Conservation (phyloP, 2,797 vertebrate species). For the Ibycter americanus region DNA sequence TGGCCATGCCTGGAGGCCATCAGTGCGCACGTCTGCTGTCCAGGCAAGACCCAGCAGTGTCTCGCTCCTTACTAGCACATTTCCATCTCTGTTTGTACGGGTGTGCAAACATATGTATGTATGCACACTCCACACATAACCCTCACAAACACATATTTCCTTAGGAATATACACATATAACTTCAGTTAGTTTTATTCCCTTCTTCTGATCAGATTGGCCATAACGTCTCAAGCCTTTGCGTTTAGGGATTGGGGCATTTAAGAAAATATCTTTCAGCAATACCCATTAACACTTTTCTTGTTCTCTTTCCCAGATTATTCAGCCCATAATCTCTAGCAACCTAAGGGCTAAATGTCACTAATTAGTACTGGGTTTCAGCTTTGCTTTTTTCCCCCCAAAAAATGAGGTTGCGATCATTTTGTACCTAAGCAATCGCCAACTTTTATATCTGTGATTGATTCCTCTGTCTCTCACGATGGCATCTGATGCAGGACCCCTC, state of each 20-base stretch:
- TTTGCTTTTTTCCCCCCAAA: background rate
- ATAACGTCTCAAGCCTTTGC: background rate
- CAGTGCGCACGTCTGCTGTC: accelerated
- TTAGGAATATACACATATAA: background rate
- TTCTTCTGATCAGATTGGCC: background rate
- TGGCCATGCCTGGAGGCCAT: background rate
- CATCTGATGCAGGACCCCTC: background rate
- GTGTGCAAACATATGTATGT: accelerated
- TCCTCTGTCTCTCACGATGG: background rate
- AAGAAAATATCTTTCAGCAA: background rate
- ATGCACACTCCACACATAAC: background rate
- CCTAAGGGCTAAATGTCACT: background rate
- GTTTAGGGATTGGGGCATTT: background rate
- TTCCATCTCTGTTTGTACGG: background rate
- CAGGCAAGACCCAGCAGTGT: background rate
- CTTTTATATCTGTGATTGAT: background rate
- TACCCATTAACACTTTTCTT: background rate
- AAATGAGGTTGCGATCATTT: background rate
- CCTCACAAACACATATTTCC: background rate
- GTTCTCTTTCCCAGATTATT: background rate
- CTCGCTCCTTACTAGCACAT: background rate
- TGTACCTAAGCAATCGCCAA: background rate
- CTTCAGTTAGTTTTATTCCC: background rate
- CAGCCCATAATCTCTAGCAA: background rate
- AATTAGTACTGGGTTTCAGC: background rate